Evolutionary conservation across 2,888 invertebrate species (phyloP), one percentile per base, ranked within the genome.

Genomic region (Metalampra italica): DNA sequence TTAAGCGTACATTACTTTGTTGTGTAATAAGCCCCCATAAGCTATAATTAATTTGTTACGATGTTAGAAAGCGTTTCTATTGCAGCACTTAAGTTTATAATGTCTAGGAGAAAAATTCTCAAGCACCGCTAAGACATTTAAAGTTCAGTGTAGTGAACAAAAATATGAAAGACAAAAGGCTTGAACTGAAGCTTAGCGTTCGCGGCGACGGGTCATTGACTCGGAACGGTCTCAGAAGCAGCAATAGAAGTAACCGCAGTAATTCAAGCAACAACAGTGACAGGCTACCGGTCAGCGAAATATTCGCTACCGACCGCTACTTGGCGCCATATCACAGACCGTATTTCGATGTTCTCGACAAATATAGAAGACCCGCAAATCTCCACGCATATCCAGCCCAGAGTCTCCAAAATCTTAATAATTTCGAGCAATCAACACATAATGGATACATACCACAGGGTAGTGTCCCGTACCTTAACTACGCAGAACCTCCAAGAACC

Each of bases 81-180:
- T 56, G 53, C 56, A 59, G 60, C 60, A 58, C 51, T 60, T 57
- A 48, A 64, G 65, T 60, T 57, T 62, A 59, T 64, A 50, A 60
- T 63, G 51, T 57, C 39, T 49, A 43, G 29, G 41, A 15, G 36
- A 3, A 34, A 29, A 38, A 38, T 13, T 40, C 22, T 3, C 22
- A 39, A 41, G 45, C 15, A 40, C 34, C 30, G 40, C 12, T 40
- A 22, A 44, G 37, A 37, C 37, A 5, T 37, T 37, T 37, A 37
- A 39, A 60, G 54, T 60, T 49, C 46, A 63, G 57, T 64, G 60
- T 57, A 42, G 51, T 55, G 53, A 43, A 54, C 53, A 60, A 41
- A 61, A 82, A 54, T 54, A 89, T 89, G 89, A 89, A 79, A 76
- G 82, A 89, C 61, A 87, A 85, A 74, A 83, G 86, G 75, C 68